Percentiles rank a stretch among this genome's conserved stretches.
Evolutionary conservation across 1,140 invertebrate genomes (phyloP).

Genomic region (Pseudomyrmex cubaensis): DNA sequence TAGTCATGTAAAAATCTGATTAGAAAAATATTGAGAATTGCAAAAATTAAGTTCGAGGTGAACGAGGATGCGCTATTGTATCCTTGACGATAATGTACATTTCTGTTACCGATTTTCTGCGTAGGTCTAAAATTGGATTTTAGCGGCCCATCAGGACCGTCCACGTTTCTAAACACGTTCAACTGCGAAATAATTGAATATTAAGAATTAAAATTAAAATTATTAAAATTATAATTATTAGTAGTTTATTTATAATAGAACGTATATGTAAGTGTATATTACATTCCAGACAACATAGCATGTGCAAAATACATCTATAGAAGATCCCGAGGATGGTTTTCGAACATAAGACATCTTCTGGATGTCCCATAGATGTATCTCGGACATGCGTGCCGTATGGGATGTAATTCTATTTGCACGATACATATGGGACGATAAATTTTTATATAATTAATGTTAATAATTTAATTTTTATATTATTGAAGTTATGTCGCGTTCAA

Average conservation of each 20-base stretch:
- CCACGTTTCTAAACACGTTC: slow-evolving; percentile 63
- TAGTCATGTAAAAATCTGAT: slow-evolving; percentile 14
- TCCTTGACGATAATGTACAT: slow-evolving; percentile 74
- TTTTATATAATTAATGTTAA: too few relatives aligned
- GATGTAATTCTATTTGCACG: too few relatives aligned
- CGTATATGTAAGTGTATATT: background rate
- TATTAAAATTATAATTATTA: background rate
- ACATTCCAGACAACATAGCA: too few relatives aligned
- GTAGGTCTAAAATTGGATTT: slow-evolving; percentile 72
- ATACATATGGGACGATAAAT: too few relatives aligned
- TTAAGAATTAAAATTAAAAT: background rate
- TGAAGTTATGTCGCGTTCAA: too few relatives aligned
- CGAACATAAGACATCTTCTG: too few relatives aligned
- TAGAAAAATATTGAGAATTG: slow-evolving; percentile 40
- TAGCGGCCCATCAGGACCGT: slow-evolving; percentile 61
- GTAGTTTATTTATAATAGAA: background rate
- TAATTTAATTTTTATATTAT: too few relatives aligned
- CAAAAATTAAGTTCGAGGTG: slow-evolving; percentile 2
- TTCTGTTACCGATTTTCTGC: slow-evolving; percentile 67
- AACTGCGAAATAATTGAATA: slow-evolving; percentile 62
- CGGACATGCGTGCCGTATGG: too few relatives aligned
- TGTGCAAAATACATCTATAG: too few relatives aligned
- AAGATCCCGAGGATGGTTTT: too few relatives aligned
- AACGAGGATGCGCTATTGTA: slow-evolving; percentile 46
- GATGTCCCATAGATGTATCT: too few relatives aligned